These are phyloP conservation scores for Muscicapa striata DNA, from an alignment of 2,797 vertebrate species.

Conservation along the genomic window DNA sequence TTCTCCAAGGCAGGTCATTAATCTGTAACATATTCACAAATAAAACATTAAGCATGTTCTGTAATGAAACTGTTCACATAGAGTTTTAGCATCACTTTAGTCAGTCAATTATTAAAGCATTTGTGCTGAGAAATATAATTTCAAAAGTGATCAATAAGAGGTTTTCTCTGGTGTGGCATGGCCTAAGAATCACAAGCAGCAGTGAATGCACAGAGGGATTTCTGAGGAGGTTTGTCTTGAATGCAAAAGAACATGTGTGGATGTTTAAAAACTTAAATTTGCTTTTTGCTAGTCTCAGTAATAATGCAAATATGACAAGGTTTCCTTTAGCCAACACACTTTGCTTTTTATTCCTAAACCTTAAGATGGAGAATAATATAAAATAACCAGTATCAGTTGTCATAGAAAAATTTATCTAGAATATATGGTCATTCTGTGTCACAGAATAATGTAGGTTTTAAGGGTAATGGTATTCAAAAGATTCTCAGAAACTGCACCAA, in stretches of 20 bases:
- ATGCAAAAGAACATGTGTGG: background rate
- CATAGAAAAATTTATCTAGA: fast-evolving
- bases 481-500: background rate
- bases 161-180: background rate
- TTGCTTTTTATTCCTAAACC: background rate
- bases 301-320: background rate
- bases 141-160: conserved; percentile 28
- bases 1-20: background rate
- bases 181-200: background rate
- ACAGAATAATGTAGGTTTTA: background rate
- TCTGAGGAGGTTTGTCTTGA: background rate
- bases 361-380: background rate
- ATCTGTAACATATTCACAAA: background rate
- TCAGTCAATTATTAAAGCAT: conserved; percentile 43
- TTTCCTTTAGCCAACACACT: background rate
- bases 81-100: conserved; percentile 38
- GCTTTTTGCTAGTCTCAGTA: background rate
- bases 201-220: background rate
- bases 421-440: fast-evolving
- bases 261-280: background rate
- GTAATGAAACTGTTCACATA: background rate
- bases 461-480: background rate
- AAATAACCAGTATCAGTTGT: background rate
- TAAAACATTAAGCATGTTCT: conserved; percentile 25
- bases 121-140: conserved; percentile 48